These are phyloP conservation scores for Sceloporus tristichus DNA, from an alignment of 2,113 vertebrate genomes.

Conservation along the genomic window DNA sequence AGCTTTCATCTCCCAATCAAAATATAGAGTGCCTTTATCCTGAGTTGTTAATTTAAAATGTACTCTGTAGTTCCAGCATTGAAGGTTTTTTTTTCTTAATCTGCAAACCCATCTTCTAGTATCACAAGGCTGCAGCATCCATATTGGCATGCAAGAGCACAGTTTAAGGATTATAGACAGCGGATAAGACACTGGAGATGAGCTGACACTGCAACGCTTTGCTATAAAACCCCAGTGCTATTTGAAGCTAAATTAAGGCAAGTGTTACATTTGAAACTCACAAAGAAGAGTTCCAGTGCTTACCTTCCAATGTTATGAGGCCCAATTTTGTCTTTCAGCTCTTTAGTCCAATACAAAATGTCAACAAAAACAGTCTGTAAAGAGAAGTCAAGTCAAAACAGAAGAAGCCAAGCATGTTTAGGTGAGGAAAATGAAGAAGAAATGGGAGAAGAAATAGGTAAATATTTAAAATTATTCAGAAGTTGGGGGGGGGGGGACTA, in stretches of 20 bases:
- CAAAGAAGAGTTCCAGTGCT: background rate
- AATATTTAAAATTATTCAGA: background rate
- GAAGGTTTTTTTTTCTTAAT: background rate
- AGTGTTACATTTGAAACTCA: background rate
- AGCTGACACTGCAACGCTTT: background rate
- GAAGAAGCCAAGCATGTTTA: background rate
- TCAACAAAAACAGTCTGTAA: background rate
- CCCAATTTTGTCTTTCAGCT: background rate
- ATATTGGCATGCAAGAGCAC: background rate
- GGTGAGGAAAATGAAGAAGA: background rate
- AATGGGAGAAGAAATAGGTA: background rate
- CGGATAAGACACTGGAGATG: background rate
- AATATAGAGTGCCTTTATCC: rapidly evolving
- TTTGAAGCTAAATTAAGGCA: background rate
- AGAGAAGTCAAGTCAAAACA: background rate
- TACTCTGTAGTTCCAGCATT: rapidly evolving
- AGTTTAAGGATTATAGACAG: constrained; percentile 13
- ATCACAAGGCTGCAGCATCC: background rate
- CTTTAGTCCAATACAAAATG: background rate
- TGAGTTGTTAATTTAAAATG: background rate
- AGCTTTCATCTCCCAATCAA: rapidly evolving
- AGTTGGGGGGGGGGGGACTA: background rate
- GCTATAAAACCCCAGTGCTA: background rate
- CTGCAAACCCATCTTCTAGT: background rate
- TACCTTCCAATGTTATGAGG: background rate